Base-by-base conservation (phyloP, 2,797 vertebrate genomes). In the Pangasius larnaudii region DNA sequence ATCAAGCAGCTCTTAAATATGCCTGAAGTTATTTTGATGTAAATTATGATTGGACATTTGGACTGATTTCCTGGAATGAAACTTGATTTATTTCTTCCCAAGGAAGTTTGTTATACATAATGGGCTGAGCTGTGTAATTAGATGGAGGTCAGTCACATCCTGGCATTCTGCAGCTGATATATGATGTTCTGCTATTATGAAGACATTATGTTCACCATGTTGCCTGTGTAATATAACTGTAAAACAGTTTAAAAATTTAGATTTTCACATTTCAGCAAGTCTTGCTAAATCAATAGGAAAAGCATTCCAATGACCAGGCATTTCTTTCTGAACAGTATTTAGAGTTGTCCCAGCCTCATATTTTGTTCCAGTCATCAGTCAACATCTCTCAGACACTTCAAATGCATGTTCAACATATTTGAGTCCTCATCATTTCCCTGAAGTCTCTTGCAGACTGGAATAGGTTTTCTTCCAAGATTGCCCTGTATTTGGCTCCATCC, bases 21-120 rank as follows among this genome's bases (percentile, higher is more conserved):
- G 8, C 67, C 58, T 81, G 82, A 71, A 83, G 87, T 69, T 83
- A 81, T 87, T 88, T 82, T 87, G 56, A 85, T 85, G 81, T 82
- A 88, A 81, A 81, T 87, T 89, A 69, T 89, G 88, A 88, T 82
- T 81, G 75, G 63, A 83, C 83, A 63, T 88, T 81, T 85, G 85
- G 82, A 63, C 16, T 1, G 24, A 83, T 86, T 85, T 82, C 82
- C 16, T 1, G 14, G 33, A 86, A 77, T 59, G 46, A 85, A 86
- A 83, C 59, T 42, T 53, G 59, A 80, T 85, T 88, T 61, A 87
- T 74, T 86, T 14, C 58, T 33, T 86, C 86, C 78, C n/a, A 80
- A 51, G 65, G 51, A 69, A 75, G 67, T 89, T 89, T 82, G 82
- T 61, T 67, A n/a, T 69, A 81, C 33, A 77, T 79, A 65, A 87